These are phyloP conservation scores for Oeneis ivallda DNA, from an alignment of 2,888 invertebrate species.

Conservation along the genomic window DNA sequence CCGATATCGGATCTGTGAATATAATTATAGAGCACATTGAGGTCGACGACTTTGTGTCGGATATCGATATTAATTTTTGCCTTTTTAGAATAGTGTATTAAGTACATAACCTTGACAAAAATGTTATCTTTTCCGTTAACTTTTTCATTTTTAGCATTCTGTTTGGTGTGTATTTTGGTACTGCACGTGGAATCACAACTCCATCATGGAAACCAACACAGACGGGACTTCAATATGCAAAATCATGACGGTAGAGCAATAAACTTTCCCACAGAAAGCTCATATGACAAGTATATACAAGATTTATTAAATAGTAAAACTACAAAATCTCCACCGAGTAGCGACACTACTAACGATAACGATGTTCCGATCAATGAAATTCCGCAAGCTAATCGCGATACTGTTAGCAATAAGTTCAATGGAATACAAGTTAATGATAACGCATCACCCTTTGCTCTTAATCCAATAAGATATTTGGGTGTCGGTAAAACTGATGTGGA, in stretches of 20 bases:
- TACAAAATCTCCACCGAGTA: background rate
- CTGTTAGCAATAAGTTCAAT: constrained; percentile 23
- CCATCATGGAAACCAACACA: constrained; percentile 11
- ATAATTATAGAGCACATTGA: too few relatives aligned
- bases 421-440: constrained; percentile 16
- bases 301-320: constrained; percentile 20
- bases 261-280: constrained; percentile 3
- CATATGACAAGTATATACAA: constrained; percentile 29
- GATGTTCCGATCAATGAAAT: constrained; percentile 6
- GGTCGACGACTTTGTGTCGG: background rate
- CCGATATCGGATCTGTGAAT: too few relatives aligned
- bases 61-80: background rate
- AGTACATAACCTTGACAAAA: too few relatives aligned
- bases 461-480: constrained; percentile 33
- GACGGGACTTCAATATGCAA: background rate
- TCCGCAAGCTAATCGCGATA: constrained; percentile 11
- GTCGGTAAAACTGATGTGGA: constrained; percentile 37
- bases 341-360: background rate
- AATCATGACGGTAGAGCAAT: constrained; percentile 8
- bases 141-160: constrained; percentile 24
- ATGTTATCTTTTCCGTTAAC: background rate
- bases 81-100: too few relatives aligned
- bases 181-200: constrained; percentile 12
- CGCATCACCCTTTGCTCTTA: constrained; percentile 25
- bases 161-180: constrained; percentile 17